Base-by-base conservation (phyloP, 2,888 invertebrate species). In the Epirrhoe tristata region DNA sequence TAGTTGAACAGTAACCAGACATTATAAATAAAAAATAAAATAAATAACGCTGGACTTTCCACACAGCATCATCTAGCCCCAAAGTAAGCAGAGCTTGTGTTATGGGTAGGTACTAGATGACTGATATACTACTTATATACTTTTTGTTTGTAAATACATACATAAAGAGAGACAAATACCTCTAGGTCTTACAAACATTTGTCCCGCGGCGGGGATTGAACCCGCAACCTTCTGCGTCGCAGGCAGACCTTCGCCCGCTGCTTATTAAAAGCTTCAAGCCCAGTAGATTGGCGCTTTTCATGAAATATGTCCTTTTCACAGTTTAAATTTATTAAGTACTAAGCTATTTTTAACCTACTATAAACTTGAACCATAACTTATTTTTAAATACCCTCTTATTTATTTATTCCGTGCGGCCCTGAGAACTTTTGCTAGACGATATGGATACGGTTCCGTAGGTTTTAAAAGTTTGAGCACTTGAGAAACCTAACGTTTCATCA, bases 311-410 rank as follows among this genome's bases (percentile, higher is more conserved):
- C 39, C 39, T 43, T 43, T 48, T 48, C 48, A 16, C 16, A 48
- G 48, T 48, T 48, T 48, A 48, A 24, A 48, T 48, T 48, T 16
- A 16, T 43, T 3, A 43, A 43, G 39, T 43, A 12, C 39, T 14
- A 16, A 48, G 48, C 16, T 48, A 14, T 48, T 48, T 48, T 52
- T 52, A 52, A 12, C 24, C 31, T 24, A 52, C 52, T 48, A 48
- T 48, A 16, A 48, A 48, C 48, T 48, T 48, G 16, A 48, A 6
- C 14, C n/a, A 39, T 24, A 52, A 59, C 51, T 36, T 51, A 51
- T 59, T 58, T 57, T 52, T 52, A 52, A 36, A 51, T n/a, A 59
- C 52, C 39, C 12, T 39, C 43, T 59, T 52, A 43, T 31, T 31
- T 52, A 52, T 52, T 52, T 52, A 10, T 31, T 52, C 52, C 12